Evolutionary conservation across 2,797 vertebrate genomes (phyloP).

Genomic region (Sebastes oblongus): DNA sequence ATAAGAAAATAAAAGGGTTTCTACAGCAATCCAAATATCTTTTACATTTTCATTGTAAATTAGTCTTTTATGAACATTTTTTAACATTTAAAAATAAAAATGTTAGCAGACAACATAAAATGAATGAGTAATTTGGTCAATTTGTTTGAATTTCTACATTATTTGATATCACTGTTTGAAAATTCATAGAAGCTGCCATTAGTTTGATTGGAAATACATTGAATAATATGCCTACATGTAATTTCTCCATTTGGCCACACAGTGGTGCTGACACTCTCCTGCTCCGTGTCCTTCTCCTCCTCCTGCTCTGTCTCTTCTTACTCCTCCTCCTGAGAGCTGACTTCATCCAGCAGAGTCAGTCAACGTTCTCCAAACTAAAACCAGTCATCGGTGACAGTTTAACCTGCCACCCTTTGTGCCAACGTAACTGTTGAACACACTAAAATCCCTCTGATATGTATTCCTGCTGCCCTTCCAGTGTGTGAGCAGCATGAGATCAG

Average conservation of each 20-base stretch:
- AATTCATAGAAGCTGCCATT: neutral
- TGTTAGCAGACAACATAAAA: neutral
- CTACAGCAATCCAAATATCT: neutral
- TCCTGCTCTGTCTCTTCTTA: too few relatives aligned
- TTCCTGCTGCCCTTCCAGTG: neutral
- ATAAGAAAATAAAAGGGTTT: neutral
- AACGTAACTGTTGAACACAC: neutral
- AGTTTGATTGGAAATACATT: neutral
- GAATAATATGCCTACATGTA: neutral
- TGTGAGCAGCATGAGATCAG: neutral
- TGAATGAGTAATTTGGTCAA: neutral
- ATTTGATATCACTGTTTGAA: neutral
- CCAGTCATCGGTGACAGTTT: neutral
- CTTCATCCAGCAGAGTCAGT: neutral
- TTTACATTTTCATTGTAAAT: neutral
- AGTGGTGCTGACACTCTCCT: constrained; percentile 36
- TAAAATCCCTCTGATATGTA: neutral
- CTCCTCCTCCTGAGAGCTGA: neutral
- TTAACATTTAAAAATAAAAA: neutral
- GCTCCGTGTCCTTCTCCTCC: neutral
- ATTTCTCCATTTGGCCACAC: constrained; percentile 39
- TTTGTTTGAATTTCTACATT: neutral
- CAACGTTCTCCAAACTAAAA: neutral
- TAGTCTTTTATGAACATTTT: neutral
- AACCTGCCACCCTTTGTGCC: neutral